These are phyloP conservation scores for Chaenodraco wilsoni DNA, from an alignment of 2,797 vertebrate species.

Conservation along the genomic window DNA sequence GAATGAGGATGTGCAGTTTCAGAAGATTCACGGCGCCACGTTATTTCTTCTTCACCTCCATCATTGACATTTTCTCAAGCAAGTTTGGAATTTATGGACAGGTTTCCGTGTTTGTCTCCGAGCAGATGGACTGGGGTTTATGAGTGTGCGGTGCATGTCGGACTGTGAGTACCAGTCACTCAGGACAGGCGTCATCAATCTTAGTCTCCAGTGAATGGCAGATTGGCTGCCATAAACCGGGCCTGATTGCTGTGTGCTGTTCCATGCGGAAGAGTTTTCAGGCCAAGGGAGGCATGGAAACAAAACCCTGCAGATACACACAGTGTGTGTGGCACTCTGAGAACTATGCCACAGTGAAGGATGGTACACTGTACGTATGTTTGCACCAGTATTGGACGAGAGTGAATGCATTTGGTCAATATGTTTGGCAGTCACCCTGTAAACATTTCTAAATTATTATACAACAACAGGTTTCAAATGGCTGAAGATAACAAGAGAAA, in stretches of 20 bases:
- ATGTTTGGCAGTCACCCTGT: constrained; percentile 6
- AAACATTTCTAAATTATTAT: constrained; percentile 1
- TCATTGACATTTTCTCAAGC: constrained; percentile 38
- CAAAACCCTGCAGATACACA: constrained; percentile 50
- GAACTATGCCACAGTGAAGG: neutral
- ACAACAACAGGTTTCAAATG: constrained; percentile 12
- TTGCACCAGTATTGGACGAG: neutral
- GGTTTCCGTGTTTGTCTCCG: constrained; percentile 62
- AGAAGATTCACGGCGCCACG: neutral
- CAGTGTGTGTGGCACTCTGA: constrained; percentile 42
- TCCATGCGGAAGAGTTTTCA: constrained; percentile 55
- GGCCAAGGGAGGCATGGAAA: constrained; percentile 59
- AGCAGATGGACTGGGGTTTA: constrained; percentile 65
- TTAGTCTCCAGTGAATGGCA: constrained; percentile 55
- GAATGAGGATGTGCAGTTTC: constrained; percentile 27
- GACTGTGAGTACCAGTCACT: constrained; percentile 49
- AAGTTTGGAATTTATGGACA: constrained; percentile 50
- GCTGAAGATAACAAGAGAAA: constrained; percentile 9
- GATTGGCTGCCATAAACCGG: constrained; percentile 70
- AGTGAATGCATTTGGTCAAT: constrained; percentile 9
- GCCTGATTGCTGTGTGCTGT: constrained; percentile 60
- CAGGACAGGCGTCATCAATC: constrained; percentile 70
- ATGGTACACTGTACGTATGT: neutral
- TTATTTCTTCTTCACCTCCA: constrained; percentile 7
- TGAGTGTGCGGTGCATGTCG: constrained; percentile 56